Conservation (phyloP, 2,797 vertebrate species). For the Cheracebus regulus region DNA sequence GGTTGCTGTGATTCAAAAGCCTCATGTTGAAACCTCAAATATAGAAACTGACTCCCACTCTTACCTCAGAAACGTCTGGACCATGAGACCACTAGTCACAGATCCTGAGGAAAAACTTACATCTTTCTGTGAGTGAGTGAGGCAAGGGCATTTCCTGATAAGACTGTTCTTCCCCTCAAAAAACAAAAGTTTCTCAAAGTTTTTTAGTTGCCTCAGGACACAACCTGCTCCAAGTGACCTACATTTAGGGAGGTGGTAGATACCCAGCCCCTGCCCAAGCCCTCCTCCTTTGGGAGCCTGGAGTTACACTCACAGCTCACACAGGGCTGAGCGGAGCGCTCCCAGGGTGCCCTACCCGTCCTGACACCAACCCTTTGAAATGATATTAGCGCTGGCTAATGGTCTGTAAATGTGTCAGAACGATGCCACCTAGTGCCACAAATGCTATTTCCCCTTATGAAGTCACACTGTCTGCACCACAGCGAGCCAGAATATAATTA, state of each 20-base stretch:
- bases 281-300: conserved; percentile 53
- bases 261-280: not conserved
- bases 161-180: not conserved
- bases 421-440: conserved; percentile 88
- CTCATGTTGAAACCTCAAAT: not conserved
- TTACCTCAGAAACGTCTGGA: not conserved
- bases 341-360: conserved; percentile 59
- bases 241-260: not conserved
- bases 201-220: not conserved
- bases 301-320: conserved; percentile 78
- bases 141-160: not conserved
- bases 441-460: conserved; percentile 79
- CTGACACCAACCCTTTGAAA: conserved; percentile 77
- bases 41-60: not conserved
- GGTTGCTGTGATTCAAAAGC: not conserved
- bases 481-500: conserved; percentile 85
- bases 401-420: conserved; percentile 88
- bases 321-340: conserved; percentile 74
- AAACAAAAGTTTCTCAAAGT: not conserved
- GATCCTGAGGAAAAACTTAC: not conserved
- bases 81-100: not conserved
- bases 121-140: not conserved
- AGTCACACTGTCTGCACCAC: conserved; percentile 83
- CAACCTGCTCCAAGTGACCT: not conserved
- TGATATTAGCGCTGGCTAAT: conserved; percentile 85